These are phyloP conservation scores for Talpa occidentalis DNA, from an alignment of 2,113 vertebrate species.

Conservation along the genomic window DNA sequence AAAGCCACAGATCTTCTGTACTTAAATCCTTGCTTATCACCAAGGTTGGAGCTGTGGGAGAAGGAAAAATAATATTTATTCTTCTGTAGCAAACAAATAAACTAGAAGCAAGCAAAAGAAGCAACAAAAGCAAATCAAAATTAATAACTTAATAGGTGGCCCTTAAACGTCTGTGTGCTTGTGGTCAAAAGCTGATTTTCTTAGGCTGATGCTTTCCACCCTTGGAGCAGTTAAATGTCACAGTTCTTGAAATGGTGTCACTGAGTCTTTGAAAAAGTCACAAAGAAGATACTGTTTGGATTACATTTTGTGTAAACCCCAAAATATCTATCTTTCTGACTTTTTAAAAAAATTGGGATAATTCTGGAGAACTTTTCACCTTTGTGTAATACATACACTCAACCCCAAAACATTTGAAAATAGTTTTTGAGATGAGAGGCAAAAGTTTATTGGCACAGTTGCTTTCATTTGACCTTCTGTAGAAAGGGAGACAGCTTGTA, in stretches of 20 bases:
- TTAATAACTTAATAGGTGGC: not conserved
- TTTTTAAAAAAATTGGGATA: not conserved
- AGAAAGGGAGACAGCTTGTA: fast-evolving
- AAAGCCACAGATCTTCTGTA: not conserved
- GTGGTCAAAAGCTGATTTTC: conserved; percentile 13
- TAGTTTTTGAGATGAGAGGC: not conserved
- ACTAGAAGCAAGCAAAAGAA: conserved; percentile 4
- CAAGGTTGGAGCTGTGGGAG: not conserved
- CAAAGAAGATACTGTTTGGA: not conserved
- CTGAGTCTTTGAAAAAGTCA: conserved; percentile 21
- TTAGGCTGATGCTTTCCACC: not conserved
- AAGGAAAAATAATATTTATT: not conserved
- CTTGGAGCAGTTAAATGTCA: not conserved
- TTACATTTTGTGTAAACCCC: not conserved
- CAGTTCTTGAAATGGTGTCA: not conserved
- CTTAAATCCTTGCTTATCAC: not conserved
- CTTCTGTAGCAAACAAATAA: not conserved
- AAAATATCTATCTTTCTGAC: not conserved
- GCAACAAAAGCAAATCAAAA: not conserved
- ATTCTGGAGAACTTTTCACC: not conserved
- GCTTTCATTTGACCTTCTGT: not conserved
- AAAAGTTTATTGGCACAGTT: not conserved
- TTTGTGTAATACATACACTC: not conserved
- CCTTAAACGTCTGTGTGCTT: not conserved
- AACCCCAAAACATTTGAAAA: not conserved